Evolutionary conservation across 2,113 vertebrate genomes (phyloP).

Genomic region (Pyrgilauda ruficollis): DNA sequence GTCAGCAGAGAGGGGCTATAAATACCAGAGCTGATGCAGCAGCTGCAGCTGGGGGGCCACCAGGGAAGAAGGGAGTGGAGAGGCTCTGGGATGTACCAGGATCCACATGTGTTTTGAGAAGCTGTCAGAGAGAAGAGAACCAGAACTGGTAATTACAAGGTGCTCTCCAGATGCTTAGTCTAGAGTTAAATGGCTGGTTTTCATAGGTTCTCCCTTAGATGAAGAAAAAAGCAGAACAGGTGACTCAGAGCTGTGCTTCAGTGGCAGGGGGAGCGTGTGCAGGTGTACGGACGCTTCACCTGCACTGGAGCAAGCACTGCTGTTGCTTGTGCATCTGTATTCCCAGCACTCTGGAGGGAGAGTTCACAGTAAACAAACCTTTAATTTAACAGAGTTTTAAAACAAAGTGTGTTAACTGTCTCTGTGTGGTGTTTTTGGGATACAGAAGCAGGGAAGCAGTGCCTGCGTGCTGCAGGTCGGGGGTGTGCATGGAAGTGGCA

Average conservation of each 20-base stretch:
- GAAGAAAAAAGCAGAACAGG: not conserved
- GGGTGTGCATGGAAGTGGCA: rapidly evolving
- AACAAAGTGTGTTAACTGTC: not conserved
- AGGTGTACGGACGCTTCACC: not conserved
- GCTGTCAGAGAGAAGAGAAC: not conserved
- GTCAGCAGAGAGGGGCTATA: not conserved
- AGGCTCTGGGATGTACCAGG: not conserved
- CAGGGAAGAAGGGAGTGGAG: not conserved
- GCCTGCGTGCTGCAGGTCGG: not conserved
- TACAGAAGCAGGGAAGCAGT: not conserved
- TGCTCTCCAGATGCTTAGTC: not conserved
- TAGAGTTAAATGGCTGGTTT: not conserved
- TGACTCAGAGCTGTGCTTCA: not conserved
- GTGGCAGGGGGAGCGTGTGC: not conserved
- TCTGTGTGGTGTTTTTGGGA: not conserved
- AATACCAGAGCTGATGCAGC: not conserved
- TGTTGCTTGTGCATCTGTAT: not conserved
- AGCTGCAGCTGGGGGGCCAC: not conserved
- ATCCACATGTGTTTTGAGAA: not conserved
- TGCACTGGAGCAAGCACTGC: not conserved
- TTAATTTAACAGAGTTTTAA: not conserved
- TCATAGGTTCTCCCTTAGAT: not conserved
- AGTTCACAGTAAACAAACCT: not conserved
- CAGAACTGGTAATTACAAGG: not conserved
- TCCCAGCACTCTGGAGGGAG: not conserved